A percentile compares a stretch with the other conserved stretches of the same genome.
Conservation (phyloP, 2,888 invertebrate genomes). For the Chironomus riparius region DNA sequence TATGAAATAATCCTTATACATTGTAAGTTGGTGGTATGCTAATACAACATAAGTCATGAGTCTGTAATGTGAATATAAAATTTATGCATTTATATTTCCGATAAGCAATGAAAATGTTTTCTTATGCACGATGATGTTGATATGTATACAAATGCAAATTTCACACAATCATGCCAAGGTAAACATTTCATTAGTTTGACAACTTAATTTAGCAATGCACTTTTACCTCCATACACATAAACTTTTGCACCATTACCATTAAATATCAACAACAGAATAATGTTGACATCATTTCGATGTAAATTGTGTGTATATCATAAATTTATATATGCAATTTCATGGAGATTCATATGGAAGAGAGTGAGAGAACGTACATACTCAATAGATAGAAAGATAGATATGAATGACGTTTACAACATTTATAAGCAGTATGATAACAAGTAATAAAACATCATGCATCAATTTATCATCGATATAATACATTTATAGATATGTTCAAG, state of each 20-base stretch:
- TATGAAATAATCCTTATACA: too few relatives aligned
- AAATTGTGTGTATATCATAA: background rate
- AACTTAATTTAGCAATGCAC: background rate
- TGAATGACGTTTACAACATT: background rate
- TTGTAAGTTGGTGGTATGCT: too few relatives aligned
- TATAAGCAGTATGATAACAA: background rate
- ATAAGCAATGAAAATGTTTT: slow-evolving; percentile 4
- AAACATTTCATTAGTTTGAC: slow-evolving; percentile 8
- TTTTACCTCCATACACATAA: background rate
- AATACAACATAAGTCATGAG: background rate
- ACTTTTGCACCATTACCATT: too few relatives aligned
- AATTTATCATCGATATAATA: background rate
- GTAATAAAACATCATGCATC: background rate
- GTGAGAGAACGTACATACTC: too few relatives aligned
- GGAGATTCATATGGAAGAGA: too few relatives aligned
- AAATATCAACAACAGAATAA: background rate
- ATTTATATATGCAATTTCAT: background rate
- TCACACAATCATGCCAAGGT: background rate
- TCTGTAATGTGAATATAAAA: background rate
- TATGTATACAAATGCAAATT: background rate
- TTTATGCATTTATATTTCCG: background rate
- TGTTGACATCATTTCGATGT: background rate
- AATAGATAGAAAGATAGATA: background rate
- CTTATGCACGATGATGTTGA: background rate
- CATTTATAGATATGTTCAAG: too few relatives aligned